Base-by-base conservation (phyloP, 2,113 vertebrate species). In the Silurus meridionalis region DNA sequence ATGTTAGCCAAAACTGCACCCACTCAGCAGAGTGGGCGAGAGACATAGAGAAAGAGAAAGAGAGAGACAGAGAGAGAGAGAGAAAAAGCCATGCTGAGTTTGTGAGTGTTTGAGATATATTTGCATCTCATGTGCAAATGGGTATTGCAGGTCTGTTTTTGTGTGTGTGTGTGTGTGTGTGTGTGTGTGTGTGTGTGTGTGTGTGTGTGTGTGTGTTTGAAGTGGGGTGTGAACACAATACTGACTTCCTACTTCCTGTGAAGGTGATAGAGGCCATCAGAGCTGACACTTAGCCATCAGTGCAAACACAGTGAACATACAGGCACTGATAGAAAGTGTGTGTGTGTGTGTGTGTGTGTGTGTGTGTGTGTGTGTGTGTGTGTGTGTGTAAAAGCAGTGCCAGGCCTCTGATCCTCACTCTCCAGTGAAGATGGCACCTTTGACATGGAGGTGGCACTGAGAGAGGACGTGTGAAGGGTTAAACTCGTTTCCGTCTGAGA, bases 401-500 rank as follows among this genome's bases (percentile, higher is more conserved):
- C 46, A 82, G 61, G n/a, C 63, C 79, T 85, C 46, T 83, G 87
- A 85, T 88, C 79, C 67, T 60, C 50, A 25, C 71, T 81, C 60
- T 74, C 80, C 46, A 13, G 67, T n/a, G 63, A 82, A 52, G 11
- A 23, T n/a, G 28, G 48, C 83, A 85, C 69, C 78, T 82, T 74
- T 57, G 58, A 82, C 87, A 84, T 37, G 55, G 28, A 19, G 78
- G 55, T 80, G 55, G 78, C 78, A 60, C 25, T 80, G 55, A 80
- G 55, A 58, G 78, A 8, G 15, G 28, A 48, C 9, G 48, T 53
- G 61, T 85, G 64, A 91, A 92, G 93, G 92, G 94, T 94, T 94
- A 94, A 90, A 92, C 90, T 75, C n/a, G 25, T 91, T 92, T 92
- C 91, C 93, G 86, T 81, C 83, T 0, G 89, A 93, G 93, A 91